Conservation (phyloP, 2,113 vertebrate species). For the Spheniscus mendiculus region DNA sequence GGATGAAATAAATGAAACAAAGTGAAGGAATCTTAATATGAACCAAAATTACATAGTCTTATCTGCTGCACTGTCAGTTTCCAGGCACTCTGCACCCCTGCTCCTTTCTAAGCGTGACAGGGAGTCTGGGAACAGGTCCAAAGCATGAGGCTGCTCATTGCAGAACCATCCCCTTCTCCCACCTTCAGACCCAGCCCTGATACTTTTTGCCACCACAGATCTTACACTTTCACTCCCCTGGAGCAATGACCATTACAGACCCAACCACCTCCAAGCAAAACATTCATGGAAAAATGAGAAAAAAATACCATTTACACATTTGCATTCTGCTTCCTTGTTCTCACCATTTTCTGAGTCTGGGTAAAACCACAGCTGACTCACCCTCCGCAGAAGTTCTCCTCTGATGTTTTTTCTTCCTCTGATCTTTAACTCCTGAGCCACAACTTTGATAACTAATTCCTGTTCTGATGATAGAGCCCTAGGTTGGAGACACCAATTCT, state of each 20-base stretch:
- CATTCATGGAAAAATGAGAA: neutral
- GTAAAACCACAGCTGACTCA: neutral
- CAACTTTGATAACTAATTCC: neutral
- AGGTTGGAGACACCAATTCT: neutral
- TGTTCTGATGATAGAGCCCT: neutral
- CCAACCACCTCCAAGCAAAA: neutral
- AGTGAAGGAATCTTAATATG: neutral
- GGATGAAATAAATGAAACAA: neutral
- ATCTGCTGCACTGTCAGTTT: neutral
- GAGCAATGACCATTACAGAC: neutral
- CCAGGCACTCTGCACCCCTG: neutral
- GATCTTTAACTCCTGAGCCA: neutral
- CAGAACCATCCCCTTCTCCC: neutral
- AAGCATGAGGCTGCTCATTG: neutral
- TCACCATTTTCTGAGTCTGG: neutral
- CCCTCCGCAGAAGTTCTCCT: neutral
- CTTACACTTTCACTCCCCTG: neutral
- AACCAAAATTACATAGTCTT: neutral
- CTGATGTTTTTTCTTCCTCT: neutral
- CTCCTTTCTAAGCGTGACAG: neutral
- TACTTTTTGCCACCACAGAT: neutral
- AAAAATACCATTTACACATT: neutral
- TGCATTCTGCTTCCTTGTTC: neutral
- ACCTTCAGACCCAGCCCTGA: neutral
- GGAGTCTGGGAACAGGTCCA: neutral